Base-by-base conservation (phyloP, 1,140 invertebrate species). In the Calephelis virginiensis region DNA sequence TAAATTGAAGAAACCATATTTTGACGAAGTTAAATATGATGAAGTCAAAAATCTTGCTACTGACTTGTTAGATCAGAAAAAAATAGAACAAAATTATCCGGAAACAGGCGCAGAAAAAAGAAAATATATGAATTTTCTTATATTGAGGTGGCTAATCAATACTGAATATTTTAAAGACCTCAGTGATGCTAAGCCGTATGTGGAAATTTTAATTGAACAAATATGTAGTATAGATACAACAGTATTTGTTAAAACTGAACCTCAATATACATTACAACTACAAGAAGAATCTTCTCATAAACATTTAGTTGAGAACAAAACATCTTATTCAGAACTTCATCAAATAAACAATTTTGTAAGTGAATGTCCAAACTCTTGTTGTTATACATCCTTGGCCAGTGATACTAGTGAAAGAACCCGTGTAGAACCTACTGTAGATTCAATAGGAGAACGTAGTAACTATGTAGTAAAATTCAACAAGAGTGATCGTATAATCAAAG, bases 381-480 rank as follows among this genome's bases (percentile, higher is more conserved):
- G 66, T 59, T 63, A 43, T 62, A 68, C 64, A 61, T 28, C 46
- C 43, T 37, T 53, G 50, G 0, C 11, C 40, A 1, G 17, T 6
- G 38, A 62, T 14, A 6, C 49, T 28, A 63, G 61, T 40, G 63
- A 56, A 12, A 13, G 63, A 62, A 63, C 71, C 53, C 69, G 73
- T 49, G 75, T 70, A 8, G 59, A 68, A 56, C 12, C 59, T 53
- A 74, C 81, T 53, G 67, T 77, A n/a, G 72, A 82, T 59, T 66
- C 70, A 8, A 77, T 84, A 56, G 76, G 80, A 66, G 59, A 67
- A 10, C 82, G 78, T 75, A 73, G 70, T 53, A 69, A 73, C 28
- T 64, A 67, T 17, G 56, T 82, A 48, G 77, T 78, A 37, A 67
- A 81, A 37, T 28, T 73, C 62, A 48, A 13, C 38, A 70, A 70